Evolutionary conservation across 2,113 vertebrate species (phyloP).

Genomic region (Odocoileus hemionus): DNA sequence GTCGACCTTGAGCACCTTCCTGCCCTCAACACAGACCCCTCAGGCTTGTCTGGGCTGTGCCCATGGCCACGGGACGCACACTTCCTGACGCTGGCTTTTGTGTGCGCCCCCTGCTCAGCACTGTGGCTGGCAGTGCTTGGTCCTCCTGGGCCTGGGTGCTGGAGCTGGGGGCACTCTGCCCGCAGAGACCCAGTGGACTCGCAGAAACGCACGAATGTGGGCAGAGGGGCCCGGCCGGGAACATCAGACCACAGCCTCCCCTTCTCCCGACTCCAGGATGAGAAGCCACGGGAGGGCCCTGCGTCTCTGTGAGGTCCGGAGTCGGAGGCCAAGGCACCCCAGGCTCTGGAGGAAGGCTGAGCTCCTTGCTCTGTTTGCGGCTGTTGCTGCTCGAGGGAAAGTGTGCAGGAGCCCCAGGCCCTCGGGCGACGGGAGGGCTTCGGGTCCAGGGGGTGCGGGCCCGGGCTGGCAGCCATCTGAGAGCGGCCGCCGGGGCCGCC

Average conservation of each 20-base stretch:
- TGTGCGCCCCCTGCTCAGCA: accelerated
- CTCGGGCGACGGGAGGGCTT: accelerated
- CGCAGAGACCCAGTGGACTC: accelerated
- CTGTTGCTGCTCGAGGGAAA: accelerated
- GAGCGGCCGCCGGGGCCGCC: accelerated
- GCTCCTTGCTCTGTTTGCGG: accelerated
- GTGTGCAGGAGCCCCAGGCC: neutral
- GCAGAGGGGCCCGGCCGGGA: neutral
- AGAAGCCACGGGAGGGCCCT: accelerated
- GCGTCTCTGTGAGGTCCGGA: accelerated
- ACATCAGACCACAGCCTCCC: accelerated
- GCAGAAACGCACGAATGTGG: accelerated
- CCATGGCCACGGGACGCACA: accelerated
- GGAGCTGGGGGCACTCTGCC: neutral
- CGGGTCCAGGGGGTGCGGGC: accelerated
- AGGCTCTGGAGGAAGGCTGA: accelerated
- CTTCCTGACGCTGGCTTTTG: accelerated
- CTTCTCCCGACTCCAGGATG: too few relatives aligned
- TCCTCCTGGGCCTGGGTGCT: neutral
- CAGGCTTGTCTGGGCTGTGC: neutral
- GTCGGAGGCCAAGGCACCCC: accelerated
- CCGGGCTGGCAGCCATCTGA: accelerated
- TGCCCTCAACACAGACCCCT: too few relatives aligned
- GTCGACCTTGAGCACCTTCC: accelerated
- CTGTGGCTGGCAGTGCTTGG: accelerated